phyloP scores from a whole-genome alignment of 2,888 invertebrate species.

The Julus scandinavius region DNA sequence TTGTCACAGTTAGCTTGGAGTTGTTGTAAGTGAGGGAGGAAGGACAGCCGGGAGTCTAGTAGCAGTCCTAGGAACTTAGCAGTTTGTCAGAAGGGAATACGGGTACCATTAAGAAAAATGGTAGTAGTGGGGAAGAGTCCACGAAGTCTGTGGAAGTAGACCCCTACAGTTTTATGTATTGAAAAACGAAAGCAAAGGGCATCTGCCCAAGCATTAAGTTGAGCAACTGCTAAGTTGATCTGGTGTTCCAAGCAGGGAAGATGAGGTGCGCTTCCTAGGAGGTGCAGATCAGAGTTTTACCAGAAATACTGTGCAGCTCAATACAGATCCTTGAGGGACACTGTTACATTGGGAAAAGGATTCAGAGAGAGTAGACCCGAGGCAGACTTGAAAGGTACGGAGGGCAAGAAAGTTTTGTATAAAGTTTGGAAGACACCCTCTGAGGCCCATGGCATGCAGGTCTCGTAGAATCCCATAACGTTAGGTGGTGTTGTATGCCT shows the following conservation, averaged over 20 bases:
- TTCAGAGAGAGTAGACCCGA: neutral
- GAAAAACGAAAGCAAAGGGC: slow-evolving; percentile 29
- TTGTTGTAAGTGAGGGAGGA: neutral
- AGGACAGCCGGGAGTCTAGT: neutral
- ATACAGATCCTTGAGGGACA: slow-evolving; percentile 36
- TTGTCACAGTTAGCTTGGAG: neutral
- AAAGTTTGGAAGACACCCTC: slow-evolving; percentile 40
- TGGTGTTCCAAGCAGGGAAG: neutral
- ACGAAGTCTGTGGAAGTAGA: slow-evolving; percentile 13
- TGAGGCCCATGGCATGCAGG: neutral
- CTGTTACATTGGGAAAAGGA: slow-evolving; percentile 1
- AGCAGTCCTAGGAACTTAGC: neutral
- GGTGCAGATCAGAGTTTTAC: neutral
- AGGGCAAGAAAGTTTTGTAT: neutral
- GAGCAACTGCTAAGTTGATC: neutral
- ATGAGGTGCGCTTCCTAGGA: neutral
- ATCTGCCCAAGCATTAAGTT: neutral
- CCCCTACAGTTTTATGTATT: neutral
- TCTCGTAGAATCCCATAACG: slow-evolving; percentile 7
- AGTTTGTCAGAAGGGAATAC: neutral
- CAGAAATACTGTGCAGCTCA: slow-evolving; percentile 37
- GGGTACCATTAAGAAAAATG: neutral
- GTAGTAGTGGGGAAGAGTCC: neutral
- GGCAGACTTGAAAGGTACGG: neutral
- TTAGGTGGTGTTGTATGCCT: slow-evolving; percentile 52